Evolutionary conservation across 1,140 invertebrate species (phyloP).

Genomic region (Bactericera cockerelli): DNA sequence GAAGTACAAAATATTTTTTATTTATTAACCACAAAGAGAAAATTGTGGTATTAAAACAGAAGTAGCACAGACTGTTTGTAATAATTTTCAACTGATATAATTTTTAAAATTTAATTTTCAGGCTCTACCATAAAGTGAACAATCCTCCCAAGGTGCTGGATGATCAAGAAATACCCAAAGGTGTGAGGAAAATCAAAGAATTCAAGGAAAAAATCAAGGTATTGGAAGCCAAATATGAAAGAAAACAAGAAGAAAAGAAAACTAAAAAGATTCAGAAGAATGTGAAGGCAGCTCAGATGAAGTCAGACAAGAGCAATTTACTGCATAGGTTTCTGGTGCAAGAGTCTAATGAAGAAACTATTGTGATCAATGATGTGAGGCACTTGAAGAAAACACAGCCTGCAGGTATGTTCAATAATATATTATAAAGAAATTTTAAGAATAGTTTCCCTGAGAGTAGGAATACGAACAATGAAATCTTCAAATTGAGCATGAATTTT

Average conservation of each 20-base stretch:
- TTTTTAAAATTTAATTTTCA: no score
- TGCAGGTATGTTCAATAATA: no score
- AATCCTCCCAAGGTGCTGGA: constrained; percentile 3
- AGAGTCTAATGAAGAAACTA: not conserved
- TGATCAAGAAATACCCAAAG: constrained; percentile 6
- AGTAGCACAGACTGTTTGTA: no score
- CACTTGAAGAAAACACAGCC: not conserved
- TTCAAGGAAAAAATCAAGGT: not conserved
- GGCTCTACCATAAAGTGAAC: not conserved
- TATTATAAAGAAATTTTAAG: no score
- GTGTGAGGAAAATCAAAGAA: not conserved
- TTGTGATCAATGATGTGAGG: constrained; percentile 3
- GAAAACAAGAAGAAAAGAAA: not conserved
- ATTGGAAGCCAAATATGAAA: not conserved
- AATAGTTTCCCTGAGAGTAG: no score
- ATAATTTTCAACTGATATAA: no score
- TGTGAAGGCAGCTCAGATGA: not conserved
- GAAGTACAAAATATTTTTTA: no score
- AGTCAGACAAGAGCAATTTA: not conserved
- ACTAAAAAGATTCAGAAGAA: not conserved
- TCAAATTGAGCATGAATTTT: no score
- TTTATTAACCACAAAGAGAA: no score
- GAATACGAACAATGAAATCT: no score
- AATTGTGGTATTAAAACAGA: no score
- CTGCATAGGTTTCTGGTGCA: not conserved